These are phyloP conservation scores for Cotesia chilonis DNA, from an alignment of 1,140 invertebrate genomes.

Conservation along the genomic window DNA sequence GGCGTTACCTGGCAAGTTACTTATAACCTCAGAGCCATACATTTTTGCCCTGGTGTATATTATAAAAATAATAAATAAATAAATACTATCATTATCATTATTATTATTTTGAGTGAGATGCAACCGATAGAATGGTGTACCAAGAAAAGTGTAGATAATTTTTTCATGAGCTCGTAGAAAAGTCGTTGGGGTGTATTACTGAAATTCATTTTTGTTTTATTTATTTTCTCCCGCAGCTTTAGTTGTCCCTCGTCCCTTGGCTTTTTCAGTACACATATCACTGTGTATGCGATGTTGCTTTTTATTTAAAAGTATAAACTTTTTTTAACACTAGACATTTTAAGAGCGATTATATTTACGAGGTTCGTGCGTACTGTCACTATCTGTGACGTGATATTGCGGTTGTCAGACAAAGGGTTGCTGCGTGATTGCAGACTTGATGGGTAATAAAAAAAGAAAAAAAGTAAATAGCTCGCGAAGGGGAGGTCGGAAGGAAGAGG, in stretches of 20 bases:
- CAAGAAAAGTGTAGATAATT: conserved; percentile 19
- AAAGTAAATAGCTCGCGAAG: too few species aligned
- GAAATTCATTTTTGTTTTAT: too few species aligned
- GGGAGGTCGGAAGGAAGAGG: too few species aligned
- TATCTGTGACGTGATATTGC: conserved; percentile 29
- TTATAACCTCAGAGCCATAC: neutral
- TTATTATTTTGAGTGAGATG: neutral
- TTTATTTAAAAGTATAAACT: conserved; percentile 39
- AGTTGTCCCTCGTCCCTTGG: too few species aligned
- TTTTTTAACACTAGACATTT: conserved; percentile 30
- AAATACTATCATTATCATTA: too few species aligned
- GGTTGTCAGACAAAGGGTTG: neutral
- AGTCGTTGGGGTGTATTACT: too few species aligned
- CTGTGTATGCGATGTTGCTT: too few species aligned
- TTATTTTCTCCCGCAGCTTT: too few species aligned
- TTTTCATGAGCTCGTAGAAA: conserved; percentile 2
- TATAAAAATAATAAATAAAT: too few species aligned
- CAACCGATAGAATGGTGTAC: neutral
- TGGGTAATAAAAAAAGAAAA: too few species aligned
- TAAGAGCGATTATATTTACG: conserved; percentile 50
- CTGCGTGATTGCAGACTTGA: conserved; percentile 31
- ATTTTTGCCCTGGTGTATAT: too few species aligned
- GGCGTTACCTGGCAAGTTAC: conserved; percentile 8
- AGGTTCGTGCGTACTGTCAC: conserved; percentile 46
- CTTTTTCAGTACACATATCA: too few species aligned